Percentiles rank a stretch among this genome's conserved stretches.
Evolutionary conservation across 92 coral and sea anemone species (phyloP).

Genomic region (Porites divaricata): DNA sequence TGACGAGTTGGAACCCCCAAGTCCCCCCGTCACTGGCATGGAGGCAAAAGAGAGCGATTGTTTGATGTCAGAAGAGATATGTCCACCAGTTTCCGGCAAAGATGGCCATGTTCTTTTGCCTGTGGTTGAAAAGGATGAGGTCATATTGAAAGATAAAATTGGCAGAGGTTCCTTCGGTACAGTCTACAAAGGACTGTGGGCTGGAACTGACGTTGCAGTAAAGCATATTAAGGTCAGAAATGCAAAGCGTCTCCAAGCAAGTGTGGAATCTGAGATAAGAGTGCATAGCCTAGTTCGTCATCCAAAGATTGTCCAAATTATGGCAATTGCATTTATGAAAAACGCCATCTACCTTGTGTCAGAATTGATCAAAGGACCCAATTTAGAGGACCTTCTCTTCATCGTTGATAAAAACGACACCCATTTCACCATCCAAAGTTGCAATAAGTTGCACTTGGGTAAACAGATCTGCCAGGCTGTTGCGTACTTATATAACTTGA

Average conservation of each 20-base stretch:
- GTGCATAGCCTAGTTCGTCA: slow-evolving; percentile 65
- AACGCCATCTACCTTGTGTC: slow-evolving; percentile 61
- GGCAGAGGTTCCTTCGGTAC: slow-evolving; percentile 70
- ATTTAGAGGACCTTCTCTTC: slow-evolving; percentile 56
- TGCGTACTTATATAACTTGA: slow-evolving; percentile 64
- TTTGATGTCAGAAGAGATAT: no score
- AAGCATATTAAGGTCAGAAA: slow-evolving; percentile 61
- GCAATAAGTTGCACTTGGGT: slow-evolving; percentile 28
- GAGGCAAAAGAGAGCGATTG: no score
- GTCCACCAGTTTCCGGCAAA: neutral
- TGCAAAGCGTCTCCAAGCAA: slow-evolving; percentile 40
- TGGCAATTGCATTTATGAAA: slow-evolving; percentile 61
- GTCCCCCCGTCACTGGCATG: neutral
- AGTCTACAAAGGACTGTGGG: slow-evolving; percentile 73
- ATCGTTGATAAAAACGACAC: neutral
- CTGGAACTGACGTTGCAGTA: slow-evolving; percentile 73
- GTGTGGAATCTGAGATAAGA: slow-evolving; percentile 49
- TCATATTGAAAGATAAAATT: slow-evolving; percentile 56
- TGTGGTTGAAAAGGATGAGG: slow-evolving; percentile 54
- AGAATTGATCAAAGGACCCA: slow-evolving; percentile 36
- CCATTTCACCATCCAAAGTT: neutral
- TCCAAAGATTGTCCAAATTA: slow-evolving; percentile 76
- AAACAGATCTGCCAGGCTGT: slow-evolving; percentile 49
- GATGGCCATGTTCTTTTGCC: neutral
- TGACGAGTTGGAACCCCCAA: slow-evolving; percentile 20